phyloP scores from a whole-genome alignment of 2,113 vertebrate species.

The Thomomys bottae region DNA sequence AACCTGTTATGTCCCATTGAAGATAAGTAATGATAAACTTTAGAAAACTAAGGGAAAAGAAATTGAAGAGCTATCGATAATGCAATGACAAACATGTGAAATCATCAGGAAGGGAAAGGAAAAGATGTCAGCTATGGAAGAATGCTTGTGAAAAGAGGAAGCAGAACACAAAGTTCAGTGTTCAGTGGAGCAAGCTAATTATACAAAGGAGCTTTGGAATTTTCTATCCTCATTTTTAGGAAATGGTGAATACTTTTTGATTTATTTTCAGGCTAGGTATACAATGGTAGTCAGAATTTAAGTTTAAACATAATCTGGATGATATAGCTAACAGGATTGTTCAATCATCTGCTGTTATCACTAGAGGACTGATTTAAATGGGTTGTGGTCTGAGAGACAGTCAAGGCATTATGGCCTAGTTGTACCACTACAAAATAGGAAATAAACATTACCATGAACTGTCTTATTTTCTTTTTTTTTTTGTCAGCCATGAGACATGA shows the following conservation, averaged over 20 bases:
- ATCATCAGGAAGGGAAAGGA: not conserved
- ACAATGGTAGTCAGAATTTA: not conserved
- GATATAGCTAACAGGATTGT: not conserved
- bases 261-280: not conserved
- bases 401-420: not conserved
- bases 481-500: too few relatives aligned
- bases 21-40: not conserved
- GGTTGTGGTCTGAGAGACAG: not conserved
- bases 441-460: not conserved
- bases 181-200: not conserved
- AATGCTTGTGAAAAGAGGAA: not conserved
- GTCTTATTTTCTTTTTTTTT: not conserved
- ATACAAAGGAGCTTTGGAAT: not conserved
- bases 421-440: not conserved
- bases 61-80: not conserved
- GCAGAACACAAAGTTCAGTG: not conserved
- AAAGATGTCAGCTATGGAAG: not conserved
- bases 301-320: not conserved
- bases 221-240: not conserved
- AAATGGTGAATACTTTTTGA: not conserved
- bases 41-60: not conserved
- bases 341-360: not conserved
- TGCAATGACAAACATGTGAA: not conserved
- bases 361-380: not conserved
- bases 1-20: not conserved